Conservation (phyloP, 2,797 vertebrate species). For the Malurus splendens region DNA sequence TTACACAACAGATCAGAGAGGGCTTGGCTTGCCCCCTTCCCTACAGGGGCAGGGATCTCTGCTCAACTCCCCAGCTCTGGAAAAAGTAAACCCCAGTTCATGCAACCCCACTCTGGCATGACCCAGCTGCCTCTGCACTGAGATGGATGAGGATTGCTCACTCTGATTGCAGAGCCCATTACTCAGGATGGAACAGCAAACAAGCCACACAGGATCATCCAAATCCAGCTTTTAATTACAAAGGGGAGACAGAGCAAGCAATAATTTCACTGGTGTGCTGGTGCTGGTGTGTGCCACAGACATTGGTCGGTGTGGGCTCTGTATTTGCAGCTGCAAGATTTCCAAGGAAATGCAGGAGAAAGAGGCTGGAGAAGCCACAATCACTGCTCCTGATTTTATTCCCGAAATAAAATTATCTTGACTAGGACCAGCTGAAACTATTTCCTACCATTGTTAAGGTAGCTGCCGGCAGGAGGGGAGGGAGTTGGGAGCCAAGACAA, state of each 20-base stretch:
- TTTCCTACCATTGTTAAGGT: not conserved
- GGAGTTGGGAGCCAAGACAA: not conserved
- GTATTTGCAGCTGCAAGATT: not conserved
- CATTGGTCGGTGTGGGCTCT: not conserved
- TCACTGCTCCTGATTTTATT: not conserved
- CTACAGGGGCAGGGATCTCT: not conserved
- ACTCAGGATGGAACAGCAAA: not conserved
- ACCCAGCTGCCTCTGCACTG: not conserved
- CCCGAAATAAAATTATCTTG: not conserved
- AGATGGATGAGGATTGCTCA: not conserved
- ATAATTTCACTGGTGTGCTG: not conserved
- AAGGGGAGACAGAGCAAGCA: not conserved
- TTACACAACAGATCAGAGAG: not conserved
- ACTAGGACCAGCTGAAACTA: not conserved
- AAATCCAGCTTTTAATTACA: not conserved
- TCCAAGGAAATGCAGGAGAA: not conserved
- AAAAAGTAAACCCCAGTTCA: not conserved
- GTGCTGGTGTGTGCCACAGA: not conserved
- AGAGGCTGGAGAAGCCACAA: not conserved
- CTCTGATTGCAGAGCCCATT: not conserved
- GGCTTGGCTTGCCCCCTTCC: not conserved
- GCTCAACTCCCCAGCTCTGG: accelerated
- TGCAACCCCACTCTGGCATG: not conserved
- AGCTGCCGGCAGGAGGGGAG: not conserved
- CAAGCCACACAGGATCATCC: not conserved